These are phyloP conservation scores for Mus spretus DNA, from an alignment of 2,797 vertebrate genomes.

Conservation along the genomic window DNA sequence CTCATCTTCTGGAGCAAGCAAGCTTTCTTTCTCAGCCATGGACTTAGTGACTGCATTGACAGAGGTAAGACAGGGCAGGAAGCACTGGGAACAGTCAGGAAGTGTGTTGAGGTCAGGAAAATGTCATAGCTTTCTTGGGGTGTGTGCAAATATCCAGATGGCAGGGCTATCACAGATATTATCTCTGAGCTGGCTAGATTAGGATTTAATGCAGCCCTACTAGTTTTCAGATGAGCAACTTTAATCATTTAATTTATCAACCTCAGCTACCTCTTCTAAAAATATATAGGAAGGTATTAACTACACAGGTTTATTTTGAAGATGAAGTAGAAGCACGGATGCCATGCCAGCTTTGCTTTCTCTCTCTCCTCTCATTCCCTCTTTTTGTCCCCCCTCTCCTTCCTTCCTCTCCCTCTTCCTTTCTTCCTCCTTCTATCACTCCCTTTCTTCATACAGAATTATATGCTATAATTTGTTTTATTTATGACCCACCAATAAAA, in stretches of 20 bases:
- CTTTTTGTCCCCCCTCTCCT: neutral
- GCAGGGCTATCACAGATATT: neutral
- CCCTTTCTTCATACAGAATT: conserved; percentile 62
- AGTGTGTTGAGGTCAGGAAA: neutral
- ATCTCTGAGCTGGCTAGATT: conserved; percentile 30
- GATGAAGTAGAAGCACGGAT: conserved; percentile 52
- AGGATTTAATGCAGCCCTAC: neutral
- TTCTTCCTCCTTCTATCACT: neutral
- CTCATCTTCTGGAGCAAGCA: neutral
- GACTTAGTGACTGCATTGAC: neutral
- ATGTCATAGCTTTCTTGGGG: conserved; percentile 54
- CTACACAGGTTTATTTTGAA: conserved; percentile 21
- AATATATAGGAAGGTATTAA: conserved; percentile 22
- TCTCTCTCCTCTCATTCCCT: neutral
- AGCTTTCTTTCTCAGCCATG: conserved; percentile 49
- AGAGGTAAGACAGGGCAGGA: neutral
- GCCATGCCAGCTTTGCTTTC: conserved; percentile 48
- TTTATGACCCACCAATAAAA: neutral
- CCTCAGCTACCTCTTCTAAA: conserved; percentile 54
- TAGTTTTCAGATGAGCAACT: neutral
- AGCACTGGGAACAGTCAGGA: conserved; percentile 34
- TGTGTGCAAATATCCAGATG: neutral
- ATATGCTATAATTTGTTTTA: conserved; percentile 40
- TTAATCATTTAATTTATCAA: conserved; percentile 59
- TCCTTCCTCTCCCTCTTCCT: neutral